Evolutionary conservation across 2,797 vertebrate genomes (phyloP), one percentile per base, ranked within the genome.

Genomic region (Pelobates cultripes): DNA sequence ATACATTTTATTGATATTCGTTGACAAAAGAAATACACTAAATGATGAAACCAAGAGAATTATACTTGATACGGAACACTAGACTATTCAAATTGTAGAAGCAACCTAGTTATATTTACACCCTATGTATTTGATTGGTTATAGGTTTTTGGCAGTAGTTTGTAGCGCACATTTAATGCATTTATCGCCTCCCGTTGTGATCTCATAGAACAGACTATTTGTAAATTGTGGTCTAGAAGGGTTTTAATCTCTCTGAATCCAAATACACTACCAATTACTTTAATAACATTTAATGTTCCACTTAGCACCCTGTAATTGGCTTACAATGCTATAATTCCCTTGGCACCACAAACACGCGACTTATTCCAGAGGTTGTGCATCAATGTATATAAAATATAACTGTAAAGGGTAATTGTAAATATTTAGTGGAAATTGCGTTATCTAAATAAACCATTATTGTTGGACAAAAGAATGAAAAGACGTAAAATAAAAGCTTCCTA

Each of bases 321-420:
- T 81, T 77, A 70, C 70, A 60, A 71, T 70, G 51, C 44, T 7
- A 64, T 64, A 28, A 64, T 64, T 64, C 61, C 47, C 51, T 76
- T 51, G 60, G 75, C 55, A 71, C 67, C 42, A 63, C 9, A 43
- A 68, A 51, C 28, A 55, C 55, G 17, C 41, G n/a, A 64, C 8
- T 40, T 44, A 14, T 45, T 45, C n/a, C 7, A 53, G 51, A 68
- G 44, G 57, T 71, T 67, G 44, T 55, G 43, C 6, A 17, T 66
- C 40, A 77, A 76, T 28, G 64, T 77, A 81, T 77, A 55, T 71
- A 77, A 66, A 57, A 44, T 63, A 66, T 77, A 71, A 70, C 40
- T 70, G 44, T 69, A 70, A 70, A 75, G 57, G 73, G 43, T 71
- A 76, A 82, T 77, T 82, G 80, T 82, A 67, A 77, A 82, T 44